Evolutionary conservation across 2,888 invertebrate genomes (phyloP), one percentile per base, ranked within the genome.

Genomic region (Agriopis marginaria): DNA sequence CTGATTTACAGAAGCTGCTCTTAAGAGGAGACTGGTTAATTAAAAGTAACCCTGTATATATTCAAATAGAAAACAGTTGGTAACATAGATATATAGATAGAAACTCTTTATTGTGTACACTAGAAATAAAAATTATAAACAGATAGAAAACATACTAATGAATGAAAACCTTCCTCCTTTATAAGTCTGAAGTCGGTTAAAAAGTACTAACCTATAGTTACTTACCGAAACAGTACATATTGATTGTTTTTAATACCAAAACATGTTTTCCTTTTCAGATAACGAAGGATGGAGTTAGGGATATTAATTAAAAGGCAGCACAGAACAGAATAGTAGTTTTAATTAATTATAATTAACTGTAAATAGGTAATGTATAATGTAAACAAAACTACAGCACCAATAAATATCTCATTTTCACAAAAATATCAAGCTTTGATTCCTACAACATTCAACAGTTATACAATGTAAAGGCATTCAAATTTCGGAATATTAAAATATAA

Each of bases 311-410:
- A 90, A 88, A 91, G 81, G 81, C 75, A 68, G 23, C 65, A 65
- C 69, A 68, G 79, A 90, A 91, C 90, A 89, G 86, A 91, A 72
- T 75, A 73, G 71, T 77, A 75, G 71, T 77, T 77, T 90, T 90
- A 91, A 75, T 71, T 88, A 70, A 74, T 74, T 78, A 81, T 90
- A 87, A 89, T 91, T 92, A 90, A 89, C 73, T 77, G 75, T 91
- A 89, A 87, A 84, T 87, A 84, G 80, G 83, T 85, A 88, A 86
- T 90, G 89, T 92, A 90, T 90, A 90, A 87, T 85, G 88, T 91
- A 92, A 93, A 92, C 89, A 87, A 90, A 93, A 92, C 91, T 93
- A 92, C 90, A 93, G 93, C 93, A 94, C 91, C 92, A 92, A 94
- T 93, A 94, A 93, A 93, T 92, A 93, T 92, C 83, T 90, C 90